Conservation (phyloP, 2,113 vertebrate species). For the Podarcis muralis region DNA sequence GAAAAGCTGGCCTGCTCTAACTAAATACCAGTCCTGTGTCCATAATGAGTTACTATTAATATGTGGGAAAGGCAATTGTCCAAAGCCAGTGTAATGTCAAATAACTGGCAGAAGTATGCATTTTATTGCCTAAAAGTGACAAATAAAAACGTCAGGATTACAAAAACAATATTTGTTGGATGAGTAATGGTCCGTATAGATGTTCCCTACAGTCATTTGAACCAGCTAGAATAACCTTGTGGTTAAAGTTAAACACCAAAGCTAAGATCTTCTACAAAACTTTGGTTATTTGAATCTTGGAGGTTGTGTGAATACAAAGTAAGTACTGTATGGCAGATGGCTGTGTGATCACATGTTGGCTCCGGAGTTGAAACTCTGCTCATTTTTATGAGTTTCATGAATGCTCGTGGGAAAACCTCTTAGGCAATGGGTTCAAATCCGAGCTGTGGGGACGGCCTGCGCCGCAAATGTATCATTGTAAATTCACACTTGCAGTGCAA, state of each 20-base stretch:
- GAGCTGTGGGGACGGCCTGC: no score
- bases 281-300: background rate
- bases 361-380: background rate
- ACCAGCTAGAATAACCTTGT: slow-evolving; percentile 26
- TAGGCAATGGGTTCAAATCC: background rate
- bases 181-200: slow-evolving; percentile 68
- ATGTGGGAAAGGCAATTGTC: slow-evolving; percentile 74
- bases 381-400: background rate
- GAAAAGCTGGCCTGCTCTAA: slow-evolving; percentile 70
- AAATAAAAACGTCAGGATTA: slow-evolving; percentile 79
- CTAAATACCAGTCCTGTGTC: slow-evolving; percentile 74
- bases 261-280: background rate
- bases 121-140: slow-evolving; percentile 75
- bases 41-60: slow-evolving; percentile 80
- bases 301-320: background rate
- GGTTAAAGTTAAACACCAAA: slow-evolving; percentile 4
- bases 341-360: background rate
- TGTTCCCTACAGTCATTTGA: slow-evolving; percentile 60
- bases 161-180: slow-evolving; percentile 73
- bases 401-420: background rate
- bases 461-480: background rate
- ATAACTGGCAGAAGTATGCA: slow-evolving; percentile 72
- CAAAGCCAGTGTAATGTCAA: slow-evolving; percentile 77
- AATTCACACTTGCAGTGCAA: background rate
- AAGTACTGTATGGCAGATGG: background rate